phyloP scores from a whole-genome alignment of 1,140 invertebrate species.

The Cydia fagiglandana region DNA sequence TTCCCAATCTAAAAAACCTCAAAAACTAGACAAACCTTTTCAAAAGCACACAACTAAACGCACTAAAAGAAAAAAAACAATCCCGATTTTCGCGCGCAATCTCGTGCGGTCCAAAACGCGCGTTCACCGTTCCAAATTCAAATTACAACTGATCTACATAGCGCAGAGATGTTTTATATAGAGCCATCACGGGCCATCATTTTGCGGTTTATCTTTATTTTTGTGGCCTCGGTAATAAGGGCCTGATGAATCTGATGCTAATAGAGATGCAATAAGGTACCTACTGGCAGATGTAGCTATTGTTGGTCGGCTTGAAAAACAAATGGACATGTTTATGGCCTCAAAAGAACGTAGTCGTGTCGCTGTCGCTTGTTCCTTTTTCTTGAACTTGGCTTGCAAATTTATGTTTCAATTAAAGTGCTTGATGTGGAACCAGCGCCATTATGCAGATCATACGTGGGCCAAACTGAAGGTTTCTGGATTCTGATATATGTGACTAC shows the following conservation, averaged over 20 bases:
- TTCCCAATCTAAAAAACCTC: background rate
- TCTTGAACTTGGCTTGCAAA: no score
- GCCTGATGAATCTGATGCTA: conserved; percentile 9
- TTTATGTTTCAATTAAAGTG: no score
- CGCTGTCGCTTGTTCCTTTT: no score
- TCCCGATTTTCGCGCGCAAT: conserved; percentile 25
- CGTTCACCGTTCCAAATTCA: conserved; percentile 17
- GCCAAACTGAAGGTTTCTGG: no score
- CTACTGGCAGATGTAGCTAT: background rate
- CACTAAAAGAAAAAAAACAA: conserved; percentile 1
- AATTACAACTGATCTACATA: conserved; percentile 19
- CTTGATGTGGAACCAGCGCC: no score
- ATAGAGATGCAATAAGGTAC: conserved; percentile 3
- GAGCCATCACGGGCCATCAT: conserved; percentile 11
- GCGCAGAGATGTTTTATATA: conserved; percentile 26
- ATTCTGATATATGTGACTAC: no score
- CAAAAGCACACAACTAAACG: background rate
- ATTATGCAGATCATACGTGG: no score
- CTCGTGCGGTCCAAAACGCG: background rate
- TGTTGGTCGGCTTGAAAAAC: no score
- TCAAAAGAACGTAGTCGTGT: no score
- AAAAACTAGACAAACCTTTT: background rate
- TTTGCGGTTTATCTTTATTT: conserved; percentile 27
- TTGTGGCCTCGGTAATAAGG: conserved; percentile 16
- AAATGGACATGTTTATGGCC: no score